Evolutionary conservation across 1,140 invertebrate species (phyloP).

Genomic region (Apis florea): DNA sequence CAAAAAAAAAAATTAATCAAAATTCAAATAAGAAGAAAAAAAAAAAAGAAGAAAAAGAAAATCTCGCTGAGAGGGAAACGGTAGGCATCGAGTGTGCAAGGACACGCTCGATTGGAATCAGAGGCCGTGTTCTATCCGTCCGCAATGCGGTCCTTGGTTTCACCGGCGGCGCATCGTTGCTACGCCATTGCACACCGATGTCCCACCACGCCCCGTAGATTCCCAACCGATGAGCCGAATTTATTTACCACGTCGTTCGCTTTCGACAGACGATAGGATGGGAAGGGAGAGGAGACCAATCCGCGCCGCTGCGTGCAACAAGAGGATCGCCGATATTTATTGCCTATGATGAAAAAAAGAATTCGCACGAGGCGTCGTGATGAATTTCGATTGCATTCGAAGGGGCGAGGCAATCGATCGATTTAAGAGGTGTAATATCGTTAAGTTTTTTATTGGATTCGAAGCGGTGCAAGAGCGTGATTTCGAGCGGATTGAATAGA

Average conservation of each 20-base stretch:
- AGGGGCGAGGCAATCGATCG: too few relatives aligned
- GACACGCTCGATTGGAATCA: constrained; percentile 19
- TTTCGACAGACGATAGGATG: neutral
- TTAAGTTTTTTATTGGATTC: too few relatives aligned
- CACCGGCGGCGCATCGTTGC: constrained; percentile 24
- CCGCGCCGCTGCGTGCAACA: neutral
- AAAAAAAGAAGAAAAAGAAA: neutral
- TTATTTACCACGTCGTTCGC: constrained; percentile 34
- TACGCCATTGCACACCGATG: constrained; percentile 29
- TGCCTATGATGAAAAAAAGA: neutral
- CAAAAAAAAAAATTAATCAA: too few relatives aligned
- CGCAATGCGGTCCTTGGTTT: constrained; percentile 46
- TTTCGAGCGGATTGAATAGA: too few relatives aligned
- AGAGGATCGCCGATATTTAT: constrained; percentile 22
- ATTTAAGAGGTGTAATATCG: too few relatives aligned
- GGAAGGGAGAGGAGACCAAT: too few relatives aligned
- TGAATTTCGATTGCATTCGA: too few relatives aligned
- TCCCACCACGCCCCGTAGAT: constrained; percentile 24
- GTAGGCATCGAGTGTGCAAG: neutral
- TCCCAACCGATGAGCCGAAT: constrained; percentile 34
- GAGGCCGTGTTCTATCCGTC: constrained; percentile 22
- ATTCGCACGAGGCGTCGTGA: too few relatives aligned
- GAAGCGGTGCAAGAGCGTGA: too few relatives aligned
- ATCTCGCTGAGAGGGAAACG: neutral
- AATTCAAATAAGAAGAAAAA: neutral